Percentiles rank a stretch among this genome's conserved stretches.
phyloP scores from a whole-genome alignment of 2,113 vertebrate species.

The Platichthys flesus region DNA sequence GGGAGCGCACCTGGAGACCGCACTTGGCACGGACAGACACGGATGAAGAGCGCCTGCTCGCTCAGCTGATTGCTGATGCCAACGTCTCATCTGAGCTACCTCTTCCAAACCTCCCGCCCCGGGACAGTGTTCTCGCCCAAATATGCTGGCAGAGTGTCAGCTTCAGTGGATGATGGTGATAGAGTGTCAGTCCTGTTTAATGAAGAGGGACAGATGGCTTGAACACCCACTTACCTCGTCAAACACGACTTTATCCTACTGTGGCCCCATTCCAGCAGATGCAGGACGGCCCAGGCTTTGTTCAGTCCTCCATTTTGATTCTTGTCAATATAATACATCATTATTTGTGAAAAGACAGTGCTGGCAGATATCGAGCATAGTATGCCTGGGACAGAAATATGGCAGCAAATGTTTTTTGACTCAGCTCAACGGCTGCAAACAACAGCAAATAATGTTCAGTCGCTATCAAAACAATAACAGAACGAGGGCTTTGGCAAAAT shows the following conservation, averaged over 20 bases:
- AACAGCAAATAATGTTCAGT: constrained; percentile 30
- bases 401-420: constrained; percentile 35
- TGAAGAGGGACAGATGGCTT: constrained; percentile 69
- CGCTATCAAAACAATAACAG: constrained; percentile 38
- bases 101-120: constrained; percentile 46
- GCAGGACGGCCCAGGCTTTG: constrained; percentile 13
- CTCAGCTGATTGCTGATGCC: constrained; percentile 31
- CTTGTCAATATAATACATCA: constrained; percentile 3
- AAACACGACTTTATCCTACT: constrained; percentile 30
- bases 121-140: constrained; percentile 41
- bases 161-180: constrained; percentile 63
- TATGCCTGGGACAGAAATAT: constrained; percentile 5
- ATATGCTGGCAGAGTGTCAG: constrained; percentile 60
- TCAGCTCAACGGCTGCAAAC: constrained; percentile 39
- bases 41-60: constrained; percentile 16
- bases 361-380: background rate
- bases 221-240: constrained; percentile 51
- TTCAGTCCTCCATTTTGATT: constrained; percentile 23
- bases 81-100: constrained; percentile 39
- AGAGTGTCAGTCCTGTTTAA: constrained; percentile 60
- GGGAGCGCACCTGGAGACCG: constrained; percentile 52
- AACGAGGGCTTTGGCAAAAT: constrained; percentile 17
- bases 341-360: background rate
- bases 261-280: constrained; percentile 9
- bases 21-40: background rate